phyloP scores from a whole-genome alignment of 2,888 invertebrate species.

The Alsophila aescularia region DNA sequence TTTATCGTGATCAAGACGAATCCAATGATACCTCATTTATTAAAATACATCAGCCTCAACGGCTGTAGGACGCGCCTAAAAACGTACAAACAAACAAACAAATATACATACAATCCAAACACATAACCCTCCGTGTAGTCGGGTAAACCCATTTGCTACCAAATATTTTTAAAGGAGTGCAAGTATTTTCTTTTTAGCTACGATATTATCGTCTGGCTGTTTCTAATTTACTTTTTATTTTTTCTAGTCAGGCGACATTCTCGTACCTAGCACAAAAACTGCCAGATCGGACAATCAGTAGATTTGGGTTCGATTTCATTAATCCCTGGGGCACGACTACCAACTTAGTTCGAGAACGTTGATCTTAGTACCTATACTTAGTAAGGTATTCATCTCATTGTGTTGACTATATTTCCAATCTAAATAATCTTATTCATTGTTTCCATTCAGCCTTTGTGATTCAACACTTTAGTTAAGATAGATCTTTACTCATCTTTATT shows the following conservation, averaged over 20 bases:
- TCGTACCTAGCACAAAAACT: constrained; percentile 30
- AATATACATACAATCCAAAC: no score
- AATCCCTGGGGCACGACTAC: constrained; percentile 38
- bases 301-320: constrained; percentile 39
- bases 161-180: constrained; percentile 5
- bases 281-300: constrained; percentile 21
- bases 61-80: no score
- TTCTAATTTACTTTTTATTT: constrained; percentile 37
- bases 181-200: neutral
- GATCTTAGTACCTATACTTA: constrained; percentile 18
- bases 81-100: no score
- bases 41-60: neutral
- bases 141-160: neutral
- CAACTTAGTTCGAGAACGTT: constrained; percentile 20
- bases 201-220: constrained; percentile 15
- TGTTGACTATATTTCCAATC: neutral
- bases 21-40: no score
- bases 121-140: no score
- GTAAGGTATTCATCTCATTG: constrained; percentile 14
- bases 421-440: constrained; percentile 5
- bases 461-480: neutral
- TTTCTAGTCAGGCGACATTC: constrained; percentile 37
- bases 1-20: no score
- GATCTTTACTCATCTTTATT: neutral
- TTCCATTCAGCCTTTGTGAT: no score